phyloP scores from a whole-genome alignment of 2,113 vertebrate species.

The Chloroceryle aenea region DNA sequence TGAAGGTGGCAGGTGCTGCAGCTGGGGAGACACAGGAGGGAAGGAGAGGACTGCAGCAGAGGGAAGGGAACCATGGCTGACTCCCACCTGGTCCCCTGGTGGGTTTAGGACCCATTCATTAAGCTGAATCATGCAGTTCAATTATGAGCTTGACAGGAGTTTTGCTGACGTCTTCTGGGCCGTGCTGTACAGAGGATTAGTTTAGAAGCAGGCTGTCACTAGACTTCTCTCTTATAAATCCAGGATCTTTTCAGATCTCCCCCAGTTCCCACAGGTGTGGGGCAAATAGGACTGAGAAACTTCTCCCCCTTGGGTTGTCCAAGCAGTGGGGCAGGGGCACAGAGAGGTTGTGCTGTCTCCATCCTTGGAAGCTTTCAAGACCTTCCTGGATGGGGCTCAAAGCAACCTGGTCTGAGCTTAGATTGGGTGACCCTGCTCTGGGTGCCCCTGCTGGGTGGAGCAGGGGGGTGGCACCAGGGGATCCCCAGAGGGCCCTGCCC shows the following conservation, averaged over 20 bases:
- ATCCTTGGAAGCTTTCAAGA: background rate
- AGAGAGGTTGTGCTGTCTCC: background rate
- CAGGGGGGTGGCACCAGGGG: too few species aligned
- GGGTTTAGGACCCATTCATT: background rate
- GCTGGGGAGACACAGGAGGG: fast-evolving
- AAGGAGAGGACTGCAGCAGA: background rate
- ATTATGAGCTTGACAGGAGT: background rate
- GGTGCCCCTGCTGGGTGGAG: too few species aligned
- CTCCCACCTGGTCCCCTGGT: background rate
- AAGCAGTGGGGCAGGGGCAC: fast-evolving
- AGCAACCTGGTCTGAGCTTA: background rate
- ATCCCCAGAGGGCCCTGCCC: too few species aligned
- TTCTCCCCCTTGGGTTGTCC: background rate
- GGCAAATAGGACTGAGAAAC: background rate
- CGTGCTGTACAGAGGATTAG: background rate
- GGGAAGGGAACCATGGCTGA: background rate
- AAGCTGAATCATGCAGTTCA: background rate
- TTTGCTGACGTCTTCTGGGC: background rate
- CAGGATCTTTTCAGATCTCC: background rate
- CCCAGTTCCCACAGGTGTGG: background rate
- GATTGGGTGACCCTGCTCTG: too few species aligned
- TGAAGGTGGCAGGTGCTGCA: background rate
- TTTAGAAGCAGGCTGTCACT: background rate
- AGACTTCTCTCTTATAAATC: background rate
- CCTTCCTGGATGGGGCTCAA: background rate